Evolutionary conservation across 1,140 invertebrate genomes (phyloP), one percentile per base, ranked within the genome.

Genomic region (Muscidifurax raptorellus): DNA sequence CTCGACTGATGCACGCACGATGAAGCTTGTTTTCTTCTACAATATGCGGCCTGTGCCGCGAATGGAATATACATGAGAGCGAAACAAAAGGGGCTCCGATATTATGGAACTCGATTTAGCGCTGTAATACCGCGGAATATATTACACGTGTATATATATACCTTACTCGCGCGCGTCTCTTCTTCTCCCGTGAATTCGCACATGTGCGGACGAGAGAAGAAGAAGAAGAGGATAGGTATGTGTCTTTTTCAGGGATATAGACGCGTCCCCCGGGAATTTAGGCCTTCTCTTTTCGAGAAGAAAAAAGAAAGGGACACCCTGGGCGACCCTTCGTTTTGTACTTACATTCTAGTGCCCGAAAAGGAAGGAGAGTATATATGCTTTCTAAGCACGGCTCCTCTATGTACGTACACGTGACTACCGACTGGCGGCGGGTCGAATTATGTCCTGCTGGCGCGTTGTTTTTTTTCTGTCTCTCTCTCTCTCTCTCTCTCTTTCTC

Each of bases 61-160:
- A 85, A 90, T 91, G 86, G 89, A 91, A 92, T 91, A 91, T 89
- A 91, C 88, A 91, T 90, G 90, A 91, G 90, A 80, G 82, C 82
- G 81, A 78, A 80, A 82, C 76, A 74, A 86, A 82, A 87, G 85
- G 84, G 82, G 82, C 85, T 83, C 32, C 67, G 85, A 47, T 64
- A 86, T 86, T 86, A 87, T 87, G 85, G 85, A 89, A 89, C 87
- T 88, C 87, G 87, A 87, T 88, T 89, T 89, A 87, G 78, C 78
- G 47, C 18, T 59, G 77, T 66, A 79, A 66, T 66, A 27, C 66
- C 78, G 78, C n/a, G 64, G 80, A 74, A 82, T 82, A 82, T 69
- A 74, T 82, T 82, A 74, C 1, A 32, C 5, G 5, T 32, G 5
- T 32, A 32, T 32, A 32, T 32, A 32, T 32, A 32, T 32, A 32